Conservation (phyloP, 2,888 invertebrate species). For the Tipula helvola region DNA sequence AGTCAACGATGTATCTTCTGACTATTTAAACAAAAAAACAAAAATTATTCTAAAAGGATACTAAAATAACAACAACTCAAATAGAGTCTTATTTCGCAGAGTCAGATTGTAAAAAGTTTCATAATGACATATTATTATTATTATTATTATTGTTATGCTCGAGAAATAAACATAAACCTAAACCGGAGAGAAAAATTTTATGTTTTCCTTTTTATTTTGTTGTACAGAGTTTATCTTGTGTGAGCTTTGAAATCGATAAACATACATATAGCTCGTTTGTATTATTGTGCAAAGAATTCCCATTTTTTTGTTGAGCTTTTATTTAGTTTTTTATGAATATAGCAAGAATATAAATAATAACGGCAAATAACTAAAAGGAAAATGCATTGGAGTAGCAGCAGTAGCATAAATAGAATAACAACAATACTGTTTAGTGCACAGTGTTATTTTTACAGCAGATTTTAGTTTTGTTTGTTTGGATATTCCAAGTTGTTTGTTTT, state of each 20-base stretch:
- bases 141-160: neutral
- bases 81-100: neutral
- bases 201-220: neutral
- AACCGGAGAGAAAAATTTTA: neutral
- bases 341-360: neutral
- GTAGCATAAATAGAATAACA: neutral
- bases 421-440: neutral
- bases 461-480: neutral
- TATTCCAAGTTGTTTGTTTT: neutral
- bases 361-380: neutral
- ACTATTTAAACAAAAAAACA: neutral
- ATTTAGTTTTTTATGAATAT: neutral
- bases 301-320: neutral
- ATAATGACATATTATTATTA: neutral
- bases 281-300: neutral
- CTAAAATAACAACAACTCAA: neutral
- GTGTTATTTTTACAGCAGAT: neutral
- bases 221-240: neutral
- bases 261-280: neutral
- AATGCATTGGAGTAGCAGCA: neutral
- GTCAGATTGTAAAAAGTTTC: neutral
- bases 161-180: neutral
- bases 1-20: neutral
- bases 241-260: neutral
- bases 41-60: neutral